Conservation (phyloP, 2,888 invertebrate genomes). For the Drosophila mulleri region DNA sequence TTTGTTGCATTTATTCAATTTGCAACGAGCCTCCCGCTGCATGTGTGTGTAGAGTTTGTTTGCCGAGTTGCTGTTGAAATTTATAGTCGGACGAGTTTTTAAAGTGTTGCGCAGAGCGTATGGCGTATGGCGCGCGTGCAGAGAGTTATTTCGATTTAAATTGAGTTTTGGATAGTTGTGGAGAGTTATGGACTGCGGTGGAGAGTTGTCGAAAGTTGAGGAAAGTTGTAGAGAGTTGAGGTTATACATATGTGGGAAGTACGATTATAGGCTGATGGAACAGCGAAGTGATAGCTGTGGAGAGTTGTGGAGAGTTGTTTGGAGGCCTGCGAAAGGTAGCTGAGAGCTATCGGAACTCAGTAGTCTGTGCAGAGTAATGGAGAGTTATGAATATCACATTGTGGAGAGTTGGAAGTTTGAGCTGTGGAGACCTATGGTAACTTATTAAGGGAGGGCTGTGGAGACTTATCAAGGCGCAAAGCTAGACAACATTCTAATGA, state of each 20-base stretch:
- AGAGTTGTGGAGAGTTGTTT: neutral
- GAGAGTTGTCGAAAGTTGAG: neutral
- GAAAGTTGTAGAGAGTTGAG: neutral
- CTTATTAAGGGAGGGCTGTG: neutral
- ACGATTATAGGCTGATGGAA: too few species aligned
- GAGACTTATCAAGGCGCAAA: neutral
- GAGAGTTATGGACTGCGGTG: neutral
- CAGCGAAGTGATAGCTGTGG: neutral
- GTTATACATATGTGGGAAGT: too few species aligned
- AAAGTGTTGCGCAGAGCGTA: neutral
- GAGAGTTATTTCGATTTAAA: neutral
- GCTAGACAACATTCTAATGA: neutral
- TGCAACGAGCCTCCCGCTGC: neutral
- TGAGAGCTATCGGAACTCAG: too few species aligned
- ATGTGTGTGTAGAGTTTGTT: conserved; percentile 8
- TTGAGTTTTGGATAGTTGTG: neutral
- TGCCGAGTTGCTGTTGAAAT: neutral
- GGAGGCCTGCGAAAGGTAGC: too few species aligned
- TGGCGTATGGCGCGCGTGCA: neutral
- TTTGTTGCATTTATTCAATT: conserved; percentile 17
- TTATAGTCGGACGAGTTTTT: conserved; percentile 2
- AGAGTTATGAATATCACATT: too few species aligned
- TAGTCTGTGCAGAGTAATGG: too few species aligned
- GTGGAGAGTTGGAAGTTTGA: too few species aligned
- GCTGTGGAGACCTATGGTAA: neutral